Conservation (phyloP, 2,113 vertebrate genomes). For the Promerops cafer region DNA sequence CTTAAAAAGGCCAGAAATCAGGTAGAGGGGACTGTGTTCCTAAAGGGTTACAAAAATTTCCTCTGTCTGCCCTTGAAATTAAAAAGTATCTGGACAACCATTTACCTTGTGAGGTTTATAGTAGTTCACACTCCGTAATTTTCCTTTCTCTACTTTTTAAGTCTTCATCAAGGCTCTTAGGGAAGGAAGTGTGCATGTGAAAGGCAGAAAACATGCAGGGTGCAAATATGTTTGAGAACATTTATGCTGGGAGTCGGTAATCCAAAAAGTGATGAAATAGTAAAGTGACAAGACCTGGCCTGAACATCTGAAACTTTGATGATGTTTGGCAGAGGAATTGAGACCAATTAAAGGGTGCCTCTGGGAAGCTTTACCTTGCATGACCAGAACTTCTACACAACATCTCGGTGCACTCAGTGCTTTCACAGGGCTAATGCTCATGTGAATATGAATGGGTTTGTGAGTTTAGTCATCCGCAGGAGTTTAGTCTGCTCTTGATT, state of each 20-base stretch:
- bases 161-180: neutral
- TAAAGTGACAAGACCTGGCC: conserved; percentile 65
- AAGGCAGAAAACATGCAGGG: neutral
- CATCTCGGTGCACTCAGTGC: neutral
- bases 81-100: neutral
- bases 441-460: conserved; percentile 21
- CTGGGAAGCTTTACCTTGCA: conserved; percentile 46
- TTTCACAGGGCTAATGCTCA: conserved; percentile 1
- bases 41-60: neutral
- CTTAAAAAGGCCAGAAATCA: neutral
- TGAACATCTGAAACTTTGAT: conserved; percentile 64
- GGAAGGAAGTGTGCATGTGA: neutral
- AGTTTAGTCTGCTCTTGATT: neutral
- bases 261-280: conserved; percentile 47
- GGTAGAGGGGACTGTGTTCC: neutral
- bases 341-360: conserved; percentile 42
- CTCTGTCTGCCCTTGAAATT: neutral
- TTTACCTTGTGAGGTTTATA: neutral
- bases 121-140: neutral
- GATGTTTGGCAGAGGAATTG: conserved; percentile 55
- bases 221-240: neutral
- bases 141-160: neutral
- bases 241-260: neutral
- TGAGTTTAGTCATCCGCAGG: neutral
- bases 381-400: conserved; percentile 28